Base-by-base conservation (phyloP, 2,113 vertebrate genomes). In the Hymenochirus boettgeri region DNA sequence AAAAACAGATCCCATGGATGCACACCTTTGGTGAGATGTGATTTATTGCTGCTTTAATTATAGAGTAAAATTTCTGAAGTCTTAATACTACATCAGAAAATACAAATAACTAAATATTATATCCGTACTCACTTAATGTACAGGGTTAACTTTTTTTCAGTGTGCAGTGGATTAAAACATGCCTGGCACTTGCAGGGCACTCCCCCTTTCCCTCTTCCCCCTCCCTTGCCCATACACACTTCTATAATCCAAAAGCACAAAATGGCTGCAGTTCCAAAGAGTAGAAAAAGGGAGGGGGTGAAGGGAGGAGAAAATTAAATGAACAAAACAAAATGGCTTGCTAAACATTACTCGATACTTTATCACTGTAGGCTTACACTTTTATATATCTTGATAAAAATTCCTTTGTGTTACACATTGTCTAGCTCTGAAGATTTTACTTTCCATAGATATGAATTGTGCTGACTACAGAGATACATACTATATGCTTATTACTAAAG, bases 311-410 rank as follows among this genome's bases (percentile, higher is more conserved):
- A 57, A 55, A 47, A 55, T 57, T 15, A 57, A n/a, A 65, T 18
- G 2, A 70, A 62, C 53, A 50, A 53, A 69, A 79, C 74, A 83
- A 87, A 79, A 87, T 85, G 83, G 83, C 79, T 52, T 19, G 65
- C 50, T 0, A 33, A 33, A 46, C 10, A 42, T 69, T 46, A 0
- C n/a, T n/a, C n/a, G n/a, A n/a, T n/a, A n/a, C n/a, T n/a, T n/a
- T n/a, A n/a, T n/a, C n/a, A n/a, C n/a, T n/a, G 7, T 18, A 17
- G 27, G 15, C 54, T 7, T 18, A 5, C 15, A 7, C 29, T 10
- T 25, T 50, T 9, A 11, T 42, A 48, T 10, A 11, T 26, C 15
- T 2, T 22, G 3, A 18, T 1, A 31, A 50, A 11, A 55, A 19
- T 17, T 27, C 52, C 35, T 31, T 19, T 12, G 26, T 31, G n/a